These are phyloP conservation scores for Agapostemon virescens DNA, from an alignment of 2,888 invertebrate species.

Conservation along the genomic window DNA sequence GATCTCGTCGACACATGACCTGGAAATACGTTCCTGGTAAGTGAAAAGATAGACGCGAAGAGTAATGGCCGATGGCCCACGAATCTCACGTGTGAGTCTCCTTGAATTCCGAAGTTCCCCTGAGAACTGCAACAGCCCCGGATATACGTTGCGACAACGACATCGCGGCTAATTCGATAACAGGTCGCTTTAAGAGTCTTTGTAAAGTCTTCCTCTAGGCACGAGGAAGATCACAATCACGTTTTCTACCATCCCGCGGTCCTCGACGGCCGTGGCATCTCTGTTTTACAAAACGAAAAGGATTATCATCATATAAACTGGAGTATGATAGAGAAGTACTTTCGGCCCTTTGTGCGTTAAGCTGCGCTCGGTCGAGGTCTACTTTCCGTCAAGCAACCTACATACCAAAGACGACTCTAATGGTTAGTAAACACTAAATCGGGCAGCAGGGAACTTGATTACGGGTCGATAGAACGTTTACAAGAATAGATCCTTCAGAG, in stretches of 20 bases:
- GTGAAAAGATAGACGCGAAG: background rate
- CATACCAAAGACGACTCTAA: slow-evolving; percentile 2
- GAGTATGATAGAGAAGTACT: background rate
- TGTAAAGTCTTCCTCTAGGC: slow-evolving; percentile 38
- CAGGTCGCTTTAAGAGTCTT: slow-evolving; percentile 40
- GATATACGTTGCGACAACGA: slow-evolving; percentile 70
- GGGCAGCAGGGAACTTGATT: background rate
- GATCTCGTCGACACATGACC: slow-evolving; percentile 67
- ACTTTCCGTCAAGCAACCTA: background rate
- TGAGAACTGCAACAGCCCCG: slow-evolving; percentile 69
- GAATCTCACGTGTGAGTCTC: slow-evolving; percentile 65
- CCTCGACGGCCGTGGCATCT: slow-evolving; percentile 30
- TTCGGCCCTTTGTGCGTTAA: background rate
- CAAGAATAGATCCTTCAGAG: slow-evolving; percentile 23
- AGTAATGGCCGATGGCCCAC: background rate
- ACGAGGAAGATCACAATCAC: slow-evolving; percentile 43
- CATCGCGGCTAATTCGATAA: slow-evolving; percentile 55
- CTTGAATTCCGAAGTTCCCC: slow-evolving; percentile 65
- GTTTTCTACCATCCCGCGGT: slow-evolving; percentile 56
- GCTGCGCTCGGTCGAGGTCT: background rate
- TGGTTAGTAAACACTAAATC: background rate
- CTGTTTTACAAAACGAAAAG: slow-evolving; percentile 6
- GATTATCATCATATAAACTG: background rate
- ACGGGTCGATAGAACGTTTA: background rate
- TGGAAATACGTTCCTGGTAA: slow-evolving; percentile 52